Conservation (phyloP, 2,797 vertebrate species). For the Pseudopleuronectes americanus region DNA sequence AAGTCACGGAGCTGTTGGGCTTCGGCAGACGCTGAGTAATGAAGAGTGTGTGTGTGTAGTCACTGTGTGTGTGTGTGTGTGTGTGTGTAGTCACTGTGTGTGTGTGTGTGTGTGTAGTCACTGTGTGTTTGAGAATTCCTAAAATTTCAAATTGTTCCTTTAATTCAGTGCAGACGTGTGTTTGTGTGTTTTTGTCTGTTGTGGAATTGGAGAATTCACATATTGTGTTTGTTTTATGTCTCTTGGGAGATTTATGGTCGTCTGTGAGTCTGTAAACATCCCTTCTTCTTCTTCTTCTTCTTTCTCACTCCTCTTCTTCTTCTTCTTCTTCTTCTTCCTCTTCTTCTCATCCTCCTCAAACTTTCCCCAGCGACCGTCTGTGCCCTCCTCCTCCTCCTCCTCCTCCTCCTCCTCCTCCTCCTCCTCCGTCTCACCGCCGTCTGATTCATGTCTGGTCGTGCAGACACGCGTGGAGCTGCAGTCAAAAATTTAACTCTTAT, state of each 20-base stretch:
- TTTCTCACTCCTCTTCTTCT: background rate
- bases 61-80: background rate
- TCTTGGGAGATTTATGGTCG: too few species aligned
- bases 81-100: background rate
- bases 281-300: too few species aligned
- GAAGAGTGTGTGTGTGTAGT: background rate
- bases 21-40: constrained; percentile 52
- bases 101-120: background rate
- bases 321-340: background rate
- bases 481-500: background rate
- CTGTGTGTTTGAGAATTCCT: background rate
- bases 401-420: constrained; percentile 1
- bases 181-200: too few species aligned
- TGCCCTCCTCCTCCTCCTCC: too few species aligned
- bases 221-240: too few species aligned
- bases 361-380: constrained; percentile 30
- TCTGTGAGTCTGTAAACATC: too few species aligned
- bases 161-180: too few species aligned
- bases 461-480: constrained; percentile 2
- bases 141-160: too few species aligned
- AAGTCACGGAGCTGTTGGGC: constrained; percentile 51
- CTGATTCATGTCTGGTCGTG: background rate
- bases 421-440: constrained; percentile 8
- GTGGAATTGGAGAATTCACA: too few species aligned
- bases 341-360: constrained; percentile 9